A percentile compares a stretch with the other conserved stretches of the same genome.
Conservation (phyloP, 2,113 vertebrate genomes). For the Neopipo cinnamomea region DNA sequence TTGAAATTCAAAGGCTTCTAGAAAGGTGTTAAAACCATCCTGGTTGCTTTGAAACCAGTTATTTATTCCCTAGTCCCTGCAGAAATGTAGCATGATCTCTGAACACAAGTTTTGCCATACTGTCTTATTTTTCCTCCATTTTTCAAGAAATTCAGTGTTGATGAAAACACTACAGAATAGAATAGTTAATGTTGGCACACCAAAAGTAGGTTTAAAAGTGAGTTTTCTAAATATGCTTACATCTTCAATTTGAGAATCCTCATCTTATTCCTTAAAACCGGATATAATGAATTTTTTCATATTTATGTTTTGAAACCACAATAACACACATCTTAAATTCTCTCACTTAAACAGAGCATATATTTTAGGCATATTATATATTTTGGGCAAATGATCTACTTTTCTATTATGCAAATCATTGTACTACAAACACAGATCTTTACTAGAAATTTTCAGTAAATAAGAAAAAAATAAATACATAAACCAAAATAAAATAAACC, state of each 20-base stretch:
- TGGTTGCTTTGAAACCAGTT: not conserved
- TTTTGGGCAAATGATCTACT: not conserved
- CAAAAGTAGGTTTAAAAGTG: not conserved
- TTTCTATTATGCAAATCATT: not conserved
- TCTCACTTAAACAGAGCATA: not conserved
- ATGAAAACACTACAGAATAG: not conserved
- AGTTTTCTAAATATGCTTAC: not conserved
- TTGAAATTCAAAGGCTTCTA: slow-evolving; percentile 17
- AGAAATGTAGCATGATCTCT: not conserved
- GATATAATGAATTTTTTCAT: not conserved
- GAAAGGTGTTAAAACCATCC: not conserved
- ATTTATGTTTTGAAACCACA: not conserved
- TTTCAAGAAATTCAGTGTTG: not conserved
- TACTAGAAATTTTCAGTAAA: not conserved
- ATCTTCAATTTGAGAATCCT: not conserved
- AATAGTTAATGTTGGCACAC: not conserved
- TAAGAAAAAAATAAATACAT: not conserved
- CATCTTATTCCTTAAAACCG: not conserved
- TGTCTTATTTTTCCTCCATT: not conserved
- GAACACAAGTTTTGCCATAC: not conserved
- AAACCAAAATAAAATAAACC: not conserved
- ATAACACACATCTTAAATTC: not conserved
- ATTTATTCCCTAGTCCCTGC: not conserved
- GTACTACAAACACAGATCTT: not conserved
- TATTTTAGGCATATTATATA: not conserved